phyloP scores from a whole-genome alignment of 2,113 vertebrate genomes.

The Nanger granti region DNA sequence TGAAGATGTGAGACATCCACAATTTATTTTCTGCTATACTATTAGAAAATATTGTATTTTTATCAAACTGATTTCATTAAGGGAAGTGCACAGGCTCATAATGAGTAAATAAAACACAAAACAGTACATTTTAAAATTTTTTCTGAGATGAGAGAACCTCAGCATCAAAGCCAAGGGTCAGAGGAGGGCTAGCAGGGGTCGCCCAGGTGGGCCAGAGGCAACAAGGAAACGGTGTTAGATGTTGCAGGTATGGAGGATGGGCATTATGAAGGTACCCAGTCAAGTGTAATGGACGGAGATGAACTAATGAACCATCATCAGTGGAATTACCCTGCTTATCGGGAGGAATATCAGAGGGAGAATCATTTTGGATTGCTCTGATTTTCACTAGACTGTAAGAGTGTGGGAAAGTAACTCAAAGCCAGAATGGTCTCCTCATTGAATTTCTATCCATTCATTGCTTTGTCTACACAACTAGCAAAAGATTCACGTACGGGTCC shows the following conservation, averaged over 20 bases:
- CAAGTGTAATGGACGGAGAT: not conserved
- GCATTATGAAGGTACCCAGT: not conserved
- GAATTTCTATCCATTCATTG: not conserved
- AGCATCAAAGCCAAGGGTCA: not conserved
- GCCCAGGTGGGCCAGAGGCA: not conserved
- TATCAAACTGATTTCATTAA: not conserved
- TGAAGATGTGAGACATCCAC: not conserved
- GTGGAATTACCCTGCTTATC: not conserved
- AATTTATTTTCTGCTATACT: not conserved
- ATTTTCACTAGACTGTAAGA: not conserved
- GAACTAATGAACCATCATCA: not conserved
- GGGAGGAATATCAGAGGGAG: not conserved
- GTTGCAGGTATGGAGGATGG: fast-evolving
- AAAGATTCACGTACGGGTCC: not conserved
- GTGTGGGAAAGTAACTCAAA: not conserved
- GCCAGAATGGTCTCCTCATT: not conserved
- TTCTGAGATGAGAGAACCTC: not conserved
- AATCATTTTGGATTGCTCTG: not conserved
- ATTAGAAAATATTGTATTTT: not conserved
- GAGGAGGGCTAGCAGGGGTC: not conserved
- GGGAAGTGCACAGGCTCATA: not conserved
- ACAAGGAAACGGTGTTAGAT: not conserved
- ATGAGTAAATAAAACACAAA: not conserved
- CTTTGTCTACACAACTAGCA: not conserved
- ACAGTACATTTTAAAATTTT: not conserved